Conservation (phyloP, 2,797 vertebrate species). For the Petrocephalus schoutedeni region DNA sequence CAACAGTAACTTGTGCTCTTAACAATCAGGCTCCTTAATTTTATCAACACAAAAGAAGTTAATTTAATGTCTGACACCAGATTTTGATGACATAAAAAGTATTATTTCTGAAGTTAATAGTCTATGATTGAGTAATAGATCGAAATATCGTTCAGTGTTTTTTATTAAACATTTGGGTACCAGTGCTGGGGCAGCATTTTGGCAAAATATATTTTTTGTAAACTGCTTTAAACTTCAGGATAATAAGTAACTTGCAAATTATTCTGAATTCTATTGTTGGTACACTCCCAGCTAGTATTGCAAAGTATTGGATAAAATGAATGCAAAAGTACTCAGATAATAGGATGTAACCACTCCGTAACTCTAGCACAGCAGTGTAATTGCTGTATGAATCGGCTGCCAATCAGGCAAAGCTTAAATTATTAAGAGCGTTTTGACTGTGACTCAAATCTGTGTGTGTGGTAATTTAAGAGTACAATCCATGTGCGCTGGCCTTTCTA, state of each 20-base stretch:
- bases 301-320: neutral
- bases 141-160: neutral
- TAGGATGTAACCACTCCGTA: neutral
- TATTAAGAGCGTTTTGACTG: neutral
- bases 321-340: neutral
- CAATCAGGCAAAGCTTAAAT: neutral
- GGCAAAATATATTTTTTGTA: neutral
- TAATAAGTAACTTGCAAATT: neutral
- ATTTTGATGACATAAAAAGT: neutral
- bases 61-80: neutral
- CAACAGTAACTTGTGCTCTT: neutral
- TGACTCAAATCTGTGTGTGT: neutral
- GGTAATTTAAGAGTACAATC: neutral
- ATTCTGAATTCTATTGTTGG: neutral
- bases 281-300: neutral
- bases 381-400: neutral
- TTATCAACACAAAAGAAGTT: neutral
- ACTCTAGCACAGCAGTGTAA: neutral
- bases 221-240: neutral
- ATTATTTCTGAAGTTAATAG: neutral
- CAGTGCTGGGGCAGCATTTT: neutral
- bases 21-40: neutral
- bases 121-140: neutral
- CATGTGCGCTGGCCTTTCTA: neutral
- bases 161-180: neutral